phyloP scores from a whole-genome alignment of 1,140 invertebrate genomes.

The Drosophila elegans region DNA sequence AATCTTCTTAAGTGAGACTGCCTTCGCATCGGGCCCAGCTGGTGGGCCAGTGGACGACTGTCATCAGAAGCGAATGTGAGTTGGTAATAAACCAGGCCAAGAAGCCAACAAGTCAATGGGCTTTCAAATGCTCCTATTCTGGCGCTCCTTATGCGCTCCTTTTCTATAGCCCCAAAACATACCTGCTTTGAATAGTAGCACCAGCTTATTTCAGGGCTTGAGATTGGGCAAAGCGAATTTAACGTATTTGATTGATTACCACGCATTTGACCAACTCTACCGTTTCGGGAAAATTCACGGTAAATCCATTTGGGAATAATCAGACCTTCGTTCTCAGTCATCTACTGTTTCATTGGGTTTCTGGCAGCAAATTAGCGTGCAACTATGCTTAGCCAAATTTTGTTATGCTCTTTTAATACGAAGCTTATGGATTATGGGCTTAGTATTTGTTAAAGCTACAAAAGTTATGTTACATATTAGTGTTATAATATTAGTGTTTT shows the following conservation, averaged over 20 bases:
- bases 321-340: conserved; percentile 2
- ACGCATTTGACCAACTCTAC: conserved; percentile 11
- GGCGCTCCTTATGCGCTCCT: background rate
- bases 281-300: conserved; percentile 10
- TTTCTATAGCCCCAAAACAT: background rate
- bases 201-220: conserved; percentile 11
- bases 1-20: conserved; percentile 72
- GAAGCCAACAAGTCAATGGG: conserved; percentile 28
- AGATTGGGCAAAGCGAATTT: conserved; percentile 8
- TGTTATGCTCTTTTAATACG: background rate
- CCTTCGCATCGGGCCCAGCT: conserved; percentile 48
- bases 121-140: conserved; percentile 3
- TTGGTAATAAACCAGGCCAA: conserved; percentile 60
- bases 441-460: too few relatives aligned
- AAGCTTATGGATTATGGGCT: background rate
- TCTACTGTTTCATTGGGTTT: conserved; percentile 13
- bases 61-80: conserved; percentile 37
- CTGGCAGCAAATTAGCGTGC: conserved; percentile 17
- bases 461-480: too few relatives aligned
- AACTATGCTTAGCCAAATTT: background rate
- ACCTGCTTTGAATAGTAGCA: background rate
- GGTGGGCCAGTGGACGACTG: conserved; percentile 24
- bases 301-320: conserved; percentile 24
- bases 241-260: conserved; percentile 40
- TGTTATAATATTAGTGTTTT: too few relatives aligned